Evolutionary conservation across 2,113 vertebrate genomes (phyloP), one percentile per base, ranked within the genome.

Genomic region (Emydura subglobosa): DNA sequence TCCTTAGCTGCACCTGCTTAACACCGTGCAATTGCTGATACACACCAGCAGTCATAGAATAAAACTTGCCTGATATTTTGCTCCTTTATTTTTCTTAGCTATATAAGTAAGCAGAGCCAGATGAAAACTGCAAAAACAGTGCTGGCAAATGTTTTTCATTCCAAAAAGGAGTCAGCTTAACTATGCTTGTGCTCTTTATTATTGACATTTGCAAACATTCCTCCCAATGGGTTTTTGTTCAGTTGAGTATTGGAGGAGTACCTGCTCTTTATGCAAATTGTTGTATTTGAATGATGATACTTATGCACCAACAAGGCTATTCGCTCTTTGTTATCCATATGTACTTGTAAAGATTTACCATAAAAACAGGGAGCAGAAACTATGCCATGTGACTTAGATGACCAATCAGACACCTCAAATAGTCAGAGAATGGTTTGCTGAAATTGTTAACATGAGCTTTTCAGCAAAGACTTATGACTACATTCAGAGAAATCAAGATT

Each of bases 1-100:
- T 3, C 11, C 50, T 3, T 0, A 0, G 39, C 39, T 79, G 50
- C 65, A 47, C 0, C 0, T 2, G 17, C 0, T 1, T 5, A 14
- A 49, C 49, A 59, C 57, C 76, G 59, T 31, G 42, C 0, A 8
- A 44, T 0, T 2, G 5, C 1, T 53, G 12, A 8, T 57, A 13
- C 9, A 1, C 21, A 47, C 16, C 51, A 3, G 44, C n/a, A n/a
- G 2, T 6, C 53, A 8, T 10, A 4, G 50, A 59, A 2, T 82
- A 57, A 65, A 2, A 21, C 11, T 4, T 55, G 51, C 14, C 1
- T 76, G 34, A 31, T 1, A 3, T 3, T 13, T 8, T 7, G 17
- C 81, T 10, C 59, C 44, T 25, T 47, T 59, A 21, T 1, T 1
- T 0, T 5, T 5, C 89, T 78, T 49, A 8, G 10, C 10, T 7